phyloP scores from a whole-genome alignment of 2,888 invertebrate species.

The Metacarcinus magister region DNA sequence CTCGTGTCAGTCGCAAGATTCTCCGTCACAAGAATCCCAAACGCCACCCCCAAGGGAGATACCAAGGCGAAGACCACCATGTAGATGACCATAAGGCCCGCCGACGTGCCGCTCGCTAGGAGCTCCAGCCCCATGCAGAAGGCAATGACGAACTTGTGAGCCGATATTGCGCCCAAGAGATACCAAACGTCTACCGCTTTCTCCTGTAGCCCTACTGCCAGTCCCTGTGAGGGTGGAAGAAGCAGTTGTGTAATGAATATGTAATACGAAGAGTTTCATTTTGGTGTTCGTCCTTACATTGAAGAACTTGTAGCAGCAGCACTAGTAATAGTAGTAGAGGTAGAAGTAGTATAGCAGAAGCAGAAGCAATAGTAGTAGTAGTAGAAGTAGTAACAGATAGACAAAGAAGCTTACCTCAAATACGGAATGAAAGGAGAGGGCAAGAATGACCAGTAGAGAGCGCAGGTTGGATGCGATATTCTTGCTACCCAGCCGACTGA shows the following conservation, averaged over 20 bases:
- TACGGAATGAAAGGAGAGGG: constrained; percentile 93
- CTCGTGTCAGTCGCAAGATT: constrained; percentile 79
- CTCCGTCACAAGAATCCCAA: constrained; percentile 87
- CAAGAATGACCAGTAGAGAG: constrained; percentile 91
- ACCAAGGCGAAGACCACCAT: constrained; percentile 88
- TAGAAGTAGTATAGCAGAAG: not conserved
- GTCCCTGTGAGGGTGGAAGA: constrained; percentile 86
- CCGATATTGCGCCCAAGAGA: constrained; percentile 93
- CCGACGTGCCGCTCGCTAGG: constrained; percentile 87
- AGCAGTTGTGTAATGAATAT: not conserved
- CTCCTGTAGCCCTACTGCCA: constrained; percentile 91
- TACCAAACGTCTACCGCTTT: constrained; percentile 90
- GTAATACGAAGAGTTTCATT: not conserved
- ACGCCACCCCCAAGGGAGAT: constrained; percentile 89
- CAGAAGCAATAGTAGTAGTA: not conserved
- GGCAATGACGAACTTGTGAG: constrained; percentile 94
- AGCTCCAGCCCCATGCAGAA: constrained; percentile 95
- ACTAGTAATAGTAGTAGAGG: not conserved
- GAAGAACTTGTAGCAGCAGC: too few relatives aligned
- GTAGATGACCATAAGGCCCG: constrained; percentile 86
- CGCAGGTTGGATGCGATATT: constrained; percentile 86
- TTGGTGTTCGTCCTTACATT: not conserved
- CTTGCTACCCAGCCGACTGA: constrained; percentile 83
- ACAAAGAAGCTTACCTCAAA: constrained; percentile 87
- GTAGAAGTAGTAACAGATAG: not conserved